phyloP scores from a whole-genome alignment of 2,888 invertebrate species.

The Erynnis tages region DNA sequence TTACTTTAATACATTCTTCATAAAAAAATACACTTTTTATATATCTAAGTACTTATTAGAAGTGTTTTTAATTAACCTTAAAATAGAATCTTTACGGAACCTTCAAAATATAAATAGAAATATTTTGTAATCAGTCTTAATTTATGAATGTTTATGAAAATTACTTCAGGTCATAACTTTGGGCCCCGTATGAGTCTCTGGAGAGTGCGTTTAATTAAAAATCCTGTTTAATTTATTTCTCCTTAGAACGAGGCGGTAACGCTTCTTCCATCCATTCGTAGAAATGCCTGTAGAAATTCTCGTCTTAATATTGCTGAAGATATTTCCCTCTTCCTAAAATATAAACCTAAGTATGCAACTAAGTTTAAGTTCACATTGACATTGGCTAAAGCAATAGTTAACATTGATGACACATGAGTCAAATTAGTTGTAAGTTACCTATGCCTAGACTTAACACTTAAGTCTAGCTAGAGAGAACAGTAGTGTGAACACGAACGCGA shows the following conservation, averaged over 20 bases:
- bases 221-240: slow-evolving; percentile 29
- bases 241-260: slow-evolving; percentile 1
- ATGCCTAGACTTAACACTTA: slow-evolving; percentile 4
- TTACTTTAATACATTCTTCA: no score
- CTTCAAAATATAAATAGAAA: no score
- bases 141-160: no score
- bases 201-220: slow-evolving; percentile 26
- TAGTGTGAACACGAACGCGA: slow-evolving; percentile 8
- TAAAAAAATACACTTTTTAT: no score
- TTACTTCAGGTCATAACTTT: background rate
- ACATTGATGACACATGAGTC: no score
- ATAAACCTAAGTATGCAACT: no score
- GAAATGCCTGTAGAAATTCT: background rate
- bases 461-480: background rate
- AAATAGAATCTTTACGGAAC: no score
- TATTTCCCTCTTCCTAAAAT: background rate
- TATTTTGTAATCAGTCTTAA: no score
- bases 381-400: no score
- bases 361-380: no score
- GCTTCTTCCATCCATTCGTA: background rate
- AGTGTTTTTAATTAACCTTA: no score
- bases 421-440: background rate
- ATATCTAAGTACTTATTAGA: no score
- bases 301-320: background rate
- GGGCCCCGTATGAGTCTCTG: background rate